These are phyloP conservation scores for Zonotrichia leucophrys DNA, from an alignment of 2,113 vertebrate genomes.

Conservation along the genomic window DNA sequence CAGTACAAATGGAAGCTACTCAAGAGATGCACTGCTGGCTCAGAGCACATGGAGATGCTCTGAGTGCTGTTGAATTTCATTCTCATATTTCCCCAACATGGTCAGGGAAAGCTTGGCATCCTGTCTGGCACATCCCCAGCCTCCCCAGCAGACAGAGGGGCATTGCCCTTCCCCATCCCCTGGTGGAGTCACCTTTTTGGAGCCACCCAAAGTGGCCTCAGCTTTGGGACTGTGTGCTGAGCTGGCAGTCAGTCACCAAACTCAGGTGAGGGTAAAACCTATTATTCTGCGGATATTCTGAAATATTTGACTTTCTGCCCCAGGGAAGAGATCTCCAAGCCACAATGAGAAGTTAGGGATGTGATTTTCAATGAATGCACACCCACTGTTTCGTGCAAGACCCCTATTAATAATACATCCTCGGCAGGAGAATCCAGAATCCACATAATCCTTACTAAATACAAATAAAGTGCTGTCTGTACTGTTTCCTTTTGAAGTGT, in stretches of 20 bases:
- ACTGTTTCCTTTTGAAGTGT: not conserved
- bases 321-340: not conserved
- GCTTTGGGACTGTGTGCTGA: too few relatives aligned
- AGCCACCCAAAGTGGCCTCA: not conserved
- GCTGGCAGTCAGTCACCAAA: not conserved
- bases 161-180: not conserved
- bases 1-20: not conserved
- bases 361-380: not conserved
- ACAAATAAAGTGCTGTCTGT: not conserved
- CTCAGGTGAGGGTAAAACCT: not conserved
- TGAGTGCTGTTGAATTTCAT: not conserved
- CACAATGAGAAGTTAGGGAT: not conserved
- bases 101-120: not conserved
- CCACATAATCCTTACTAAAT: not conserved
- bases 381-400: not conserved
- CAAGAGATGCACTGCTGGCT: not conserved
- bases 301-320: not conserved
- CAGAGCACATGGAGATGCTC: not conserved
- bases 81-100: accelerated
- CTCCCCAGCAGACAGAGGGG: not conserved
- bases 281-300: not conserved
- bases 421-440: not conserved
- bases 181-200: not conserved
- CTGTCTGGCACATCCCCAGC: not conserved
- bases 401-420: not conserved